Evolutionary conservation across 2,113 vertebrate species (phyloP), one percentile per base, ranked within the genome.

Genomic region (Pollachius pollachius): DNA sequence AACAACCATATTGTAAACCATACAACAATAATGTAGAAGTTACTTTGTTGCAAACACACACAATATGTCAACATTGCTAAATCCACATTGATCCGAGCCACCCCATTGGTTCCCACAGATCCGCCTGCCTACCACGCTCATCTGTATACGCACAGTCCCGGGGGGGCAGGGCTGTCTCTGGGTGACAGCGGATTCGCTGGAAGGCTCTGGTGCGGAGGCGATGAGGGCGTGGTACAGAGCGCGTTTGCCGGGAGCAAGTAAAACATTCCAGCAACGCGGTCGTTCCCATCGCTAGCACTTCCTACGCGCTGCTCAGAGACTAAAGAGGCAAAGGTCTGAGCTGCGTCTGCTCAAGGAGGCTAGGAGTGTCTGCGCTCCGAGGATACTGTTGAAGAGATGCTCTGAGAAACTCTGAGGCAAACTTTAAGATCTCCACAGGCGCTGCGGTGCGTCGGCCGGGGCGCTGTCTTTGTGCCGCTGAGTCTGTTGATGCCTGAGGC

Each of bases 111-210:
- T 34, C 41, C 41, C 41, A 48, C 41, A 48, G 8, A 57, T 57
- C 13, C 2, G n/a, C n/a, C 16, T 1, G 0, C 37, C 62, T 2
- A 5, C 5, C 34, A 18, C 8, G 19, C 56, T 59, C 37, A n/a
- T 58, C 68, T 69, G 62, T 73, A 86, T 93, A 94, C 92, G 72
- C 93, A 94, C 93, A 91, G 64, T 52, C 75, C 76, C 73, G 81
- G 56, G 67, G 72, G 61, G 60, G 82, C 27, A 88, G 90, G 15
- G 87, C 81, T 23, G 84, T 85, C 81, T 94, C 93, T 60, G 94
- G 94, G 71, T 90, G 79, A 87, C 93, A 94, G 72, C 87, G 89
- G 80, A 94, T 84, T 75, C 88, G 92, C 56, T 82, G 91, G 84
- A 93, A 80, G 48, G 87, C 84, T 76, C 86, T 92, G 69, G 67